These are phyloP conservation scores for Choristoneura rosaceana DNA, from an alignment of 2,888 invertebrate species.

Conservation along the genomic window DNA sequence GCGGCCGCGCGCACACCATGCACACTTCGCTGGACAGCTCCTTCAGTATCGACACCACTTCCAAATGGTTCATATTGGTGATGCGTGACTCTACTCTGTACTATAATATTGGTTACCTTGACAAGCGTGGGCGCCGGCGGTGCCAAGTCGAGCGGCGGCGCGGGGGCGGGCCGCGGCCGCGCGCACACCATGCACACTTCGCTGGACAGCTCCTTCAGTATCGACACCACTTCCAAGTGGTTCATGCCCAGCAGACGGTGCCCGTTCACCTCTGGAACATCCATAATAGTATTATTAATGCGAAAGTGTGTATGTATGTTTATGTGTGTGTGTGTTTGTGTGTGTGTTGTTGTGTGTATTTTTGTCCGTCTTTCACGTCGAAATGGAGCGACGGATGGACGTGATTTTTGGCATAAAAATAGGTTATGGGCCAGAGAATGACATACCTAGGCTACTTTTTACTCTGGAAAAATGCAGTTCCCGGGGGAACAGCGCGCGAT, in stretches of 20 bases:
- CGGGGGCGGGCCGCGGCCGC: slow-evolving; percentile 81
- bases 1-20: slow-evolving; percentile 93
- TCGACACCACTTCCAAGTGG: slow-evolving; percentile 97
- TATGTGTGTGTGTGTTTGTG: no score
- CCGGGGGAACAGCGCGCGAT: no score
- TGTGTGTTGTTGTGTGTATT: no score
- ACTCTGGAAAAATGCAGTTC: no score
- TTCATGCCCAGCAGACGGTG: slow-evolving; percentile 95
- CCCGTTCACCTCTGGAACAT: slow-evolving; percentile 91
- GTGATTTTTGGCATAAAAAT: no score
- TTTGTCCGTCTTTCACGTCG: no score
- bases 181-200: slow-evolving; percentile 97
- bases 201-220: slow-evolving; percentile 95
- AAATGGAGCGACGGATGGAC: no score
- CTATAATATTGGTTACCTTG: slow-evolving; percentile 63
- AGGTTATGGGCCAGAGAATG: no score
- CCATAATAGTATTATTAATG: no score
- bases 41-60: slow-evolving; percentile 96
- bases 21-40: slow-evolving; percentile 95
- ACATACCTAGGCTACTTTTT: no score
- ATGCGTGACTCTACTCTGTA: not conserved
- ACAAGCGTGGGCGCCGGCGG: slow-evolving; percentile 75
- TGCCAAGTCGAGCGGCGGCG: slow-evolving; percentile 73
- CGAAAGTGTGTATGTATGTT: no score
- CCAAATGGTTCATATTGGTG: slow-evolving; percentile 96